Evolutionary conservation across 2,797 vertebrate genomes (phyloP).

Genomic region (Sparidentex hasta): DNA sequence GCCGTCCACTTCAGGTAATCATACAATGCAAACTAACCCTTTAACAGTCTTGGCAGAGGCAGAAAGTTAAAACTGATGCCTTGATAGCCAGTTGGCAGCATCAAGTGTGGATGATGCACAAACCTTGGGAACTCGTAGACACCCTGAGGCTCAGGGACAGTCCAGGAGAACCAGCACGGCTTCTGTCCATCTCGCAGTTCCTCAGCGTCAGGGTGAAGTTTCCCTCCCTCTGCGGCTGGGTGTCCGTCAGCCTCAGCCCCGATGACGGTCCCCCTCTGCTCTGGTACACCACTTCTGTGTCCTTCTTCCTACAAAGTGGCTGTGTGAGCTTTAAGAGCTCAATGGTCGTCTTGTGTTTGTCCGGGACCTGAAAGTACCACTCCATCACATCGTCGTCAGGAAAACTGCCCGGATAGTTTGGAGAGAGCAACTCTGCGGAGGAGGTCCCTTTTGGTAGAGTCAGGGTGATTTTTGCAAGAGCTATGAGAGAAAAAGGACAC

Average conservation of each 20-base stretch:
- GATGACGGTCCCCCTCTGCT: not conserved
- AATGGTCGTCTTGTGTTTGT: slow-evolving; percentile 79
- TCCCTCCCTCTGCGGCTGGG: slow-evolving; percentile 59
- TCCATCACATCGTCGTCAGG: slow-evolving; percentile 90
- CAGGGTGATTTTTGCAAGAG: slow-evolving; percentile 88
- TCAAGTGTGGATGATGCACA: slow-evolving; percentile 21
- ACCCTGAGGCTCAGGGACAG: slow-evolving; percentile 74
- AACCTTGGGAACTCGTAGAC: slow-evolving; percentile 69
- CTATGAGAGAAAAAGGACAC: slow-evolving; percentile 66
- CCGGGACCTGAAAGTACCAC: slow-evolving; percentile 88
- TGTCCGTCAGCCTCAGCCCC: slow-evolving; percentile 50
- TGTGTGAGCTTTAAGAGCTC: slow-evolving; percentile 81
- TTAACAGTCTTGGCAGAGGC: not conserved
- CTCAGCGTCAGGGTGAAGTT: slow-evolving; percentile 77
- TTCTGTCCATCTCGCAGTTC: slow-evolving; percentile 80
- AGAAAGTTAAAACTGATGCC: not conserved
- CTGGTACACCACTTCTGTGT: slow-evolving; percentile 85
- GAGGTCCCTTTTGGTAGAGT: slow-evolving; percentile 80
- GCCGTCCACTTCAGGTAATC: no score
- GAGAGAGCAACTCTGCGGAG: slow-evolving; percentile 87
- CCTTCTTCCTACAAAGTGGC: slow-evolving; percentile 88
- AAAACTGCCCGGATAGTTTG: slow-evolving; percentile 90
- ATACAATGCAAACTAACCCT: no score
- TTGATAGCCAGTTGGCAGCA: not conserved
- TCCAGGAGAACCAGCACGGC: slow-evolving; percentile 32